Evolutionary conservation across 1,140 invertebrate species (phyloP).

Genomic region (Sinonovacula constricta): DNA sequence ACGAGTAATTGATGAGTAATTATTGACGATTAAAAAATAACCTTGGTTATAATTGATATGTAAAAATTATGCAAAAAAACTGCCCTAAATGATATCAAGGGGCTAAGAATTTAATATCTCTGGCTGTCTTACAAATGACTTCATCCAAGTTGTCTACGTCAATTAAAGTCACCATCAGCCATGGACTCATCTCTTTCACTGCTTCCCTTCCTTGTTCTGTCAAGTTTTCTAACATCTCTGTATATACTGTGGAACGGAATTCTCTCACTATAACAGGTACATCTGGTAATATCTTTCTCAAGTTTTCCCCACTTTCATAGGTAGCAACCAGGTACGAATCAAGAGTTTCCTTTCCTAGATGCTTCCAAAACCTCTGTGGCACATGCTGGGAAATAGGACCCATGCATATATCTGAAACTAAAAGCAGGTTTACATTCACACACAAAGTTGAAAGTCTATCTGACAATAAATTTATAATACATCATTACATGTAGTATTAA

Average conservation of each 20-base stretch:
- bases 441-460: slow-evolving; percentile 40
- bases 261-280: slow-evolving; percentile 41
- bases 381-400: slow-evolving; percentile 35
- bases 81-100: no score
- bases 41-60: no score
- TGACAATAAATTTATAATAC: slow-evolving; percentile 33
- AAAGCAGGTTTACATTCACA: slow-evolving; percentile 34
- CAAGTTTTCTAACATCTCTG: slow-evolving; percentile 34
- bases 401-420: slow-evolving; percentile 36
- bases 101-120: no score
- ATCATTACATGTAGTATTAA: slow-evolving; percentile 31
- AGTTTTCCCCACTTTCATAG: slow-evolving; percentile 37
- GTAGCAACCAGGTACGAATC: slow-evolving; percentile 36
- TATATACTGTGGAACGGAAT: slow-evolving; percentile 36
- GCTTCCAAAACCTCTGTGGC: slow-evolving; percentile 38
- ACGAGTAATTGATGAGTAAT: no score
- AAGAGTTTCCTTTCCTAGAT: slow-evolving; percentile 21
- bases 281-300: slow-evolving; percentile 44
- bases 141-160: no score
- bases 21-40: no score
- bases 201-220: slow-evolving; percentile 37
- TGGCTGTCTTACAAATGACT: no score
- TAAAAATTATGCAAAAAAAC: no score
- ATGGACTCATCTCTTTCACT: slow-evolving; percentile 33
- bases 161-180: slow-evolving; percentile 37